These are phyloP conservation scores for Ctenodactylus gundi DNA, from an alignment of 2,113 vertebrate species.

Conservation along the genomic window DNA sequence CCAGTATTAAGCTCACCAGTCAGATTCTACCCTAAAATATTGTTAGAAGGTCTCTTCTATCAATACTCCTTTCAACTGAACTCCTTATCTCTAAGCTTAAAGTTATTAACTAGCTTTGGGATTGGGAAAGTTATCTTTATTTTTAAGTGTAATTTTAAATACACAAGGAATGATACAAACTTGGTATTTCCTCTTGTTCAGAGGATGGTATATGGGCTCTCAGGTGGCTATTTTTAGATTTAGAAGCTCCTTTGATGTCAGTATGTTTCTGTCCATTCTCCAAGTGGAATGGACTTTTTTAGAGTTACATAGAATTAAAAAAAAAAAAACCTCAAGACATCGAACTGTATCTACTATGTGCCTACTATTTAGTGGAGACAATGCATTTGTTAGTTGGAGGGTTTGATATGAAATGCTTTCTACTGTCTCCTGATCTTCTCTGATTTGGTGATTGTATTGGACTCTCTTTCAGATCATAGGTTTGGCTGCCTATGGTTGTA, in stretches of 20 bases:
- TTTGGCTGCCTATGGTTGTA: neutral
- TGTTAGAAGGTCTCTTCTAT: neutral
- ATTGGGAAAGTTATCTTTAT: neutral
- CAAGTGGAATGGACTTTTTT: neutral
- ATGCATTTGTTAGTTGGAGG: neutral
- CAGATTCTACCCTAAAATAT: neutral
- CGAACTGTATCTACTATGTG: neutral
- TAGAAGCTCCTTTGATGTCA: neutral
- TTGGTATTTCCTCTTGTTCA: neutral
- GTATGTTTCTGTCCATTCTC: neutral
- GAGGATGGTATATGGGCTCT: neutral
- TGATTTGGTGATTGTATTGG: neutral
- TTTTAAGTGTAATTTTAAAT: neutral
- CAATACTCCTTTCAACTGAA: neutral
- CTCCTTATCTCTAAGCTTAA: neutral
- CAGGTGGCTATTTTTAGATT: neutral
- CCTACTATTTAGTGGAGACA: neutral
- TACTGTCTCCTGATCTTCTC: neutral
- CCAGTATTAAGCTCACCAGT: neutral
- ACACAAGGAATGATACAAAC: neutral
- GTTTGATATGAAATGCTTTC: neutral
- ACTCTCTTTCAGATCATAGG: neutral
- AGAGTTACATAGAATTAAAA: neutral
- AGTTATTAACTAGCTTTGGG: neutral
- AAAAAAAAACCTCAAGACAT: neutral